Evolutionary conservation across 2,113 vertebrate species (phyloP), one percentile per base, ranked within the genome.

Genomic region (Glaucidium brasilianum): DNA sequence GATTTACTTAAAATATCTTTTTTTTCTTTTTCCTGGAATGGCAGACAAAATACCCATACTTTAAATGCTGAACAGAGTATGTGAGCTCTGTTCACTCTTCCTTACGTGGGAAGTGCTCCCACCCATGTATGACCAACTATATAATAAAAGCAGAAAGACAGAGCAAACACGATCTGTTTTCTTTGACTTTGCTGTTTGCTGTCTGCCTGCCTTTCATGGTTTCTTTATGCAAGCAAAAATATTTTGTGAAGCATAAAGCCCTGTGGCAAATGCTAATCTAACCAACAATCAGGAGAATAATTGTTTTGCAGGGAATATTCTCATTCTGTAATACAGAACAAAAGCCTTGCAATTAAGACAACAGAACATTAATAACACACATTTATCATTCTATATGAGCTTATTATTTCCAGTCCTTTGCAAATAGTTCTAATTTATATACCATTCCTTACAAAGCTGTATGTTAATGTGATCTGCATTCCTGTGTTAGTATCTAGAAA

Each of bases 321-420:
- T 86, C 85, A 78, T 96, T 93, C 94, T 94, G 64, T 95, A 96
- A 95, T 94, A 91, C 88, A 93, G 92, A 96, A 96, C 85, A 96
- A 96, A 96, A 92, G 82, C 79, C 41, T 92, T 74, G 95, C 92
- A 96, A 96, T 97, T 97, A 97, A 96, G 94, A 95, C 94, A 96
- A 92, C 85, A 92, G 88, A 93, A 89, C 85, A 97, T 96, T 97
- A 96, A 96, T 97, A 96, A 96, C 85, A 90, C 59, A 80, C 92
- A 97, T 97, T 97, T 96, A 96, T 96, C 94, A 96, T 93, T 95
- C 79, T 96, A 93, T 96, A 96, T 95, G 94, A 96, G 90, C 85
- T 96, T 96, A 96, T 96, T 96, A 96, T 94, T 93, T 96, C 64
- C 63, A 96, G 52, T 84, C 76, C n/a, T 95, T 93, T 67, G 79